Percentiles rank a stretch among this genome's conserved stretches.
Conservation (phyloP, 2,113 vertebrate species). For the Thamnophis sirtalis region DNA sequence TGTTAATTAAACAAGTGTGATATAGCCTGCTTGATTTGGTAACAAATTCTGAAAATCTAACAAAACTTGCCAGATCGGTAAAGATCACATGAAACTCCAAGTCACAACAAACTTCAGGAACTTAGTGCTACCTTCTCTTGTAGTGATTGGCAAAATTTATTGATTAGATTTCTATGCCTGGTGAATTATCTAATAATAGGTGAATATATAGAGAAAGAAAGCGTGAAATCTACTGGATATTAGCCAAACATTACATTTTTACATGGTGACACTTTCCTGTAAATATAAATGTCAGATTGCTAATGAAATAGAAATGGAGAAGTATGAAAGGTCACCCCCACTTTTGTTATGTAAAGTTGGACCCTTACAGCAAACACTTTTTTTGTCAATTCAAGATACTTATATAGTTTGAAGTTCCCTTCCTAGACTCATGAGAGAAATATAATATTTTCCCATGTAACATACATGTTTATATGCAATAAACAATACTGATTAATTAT, state of each 20-base stretch:
- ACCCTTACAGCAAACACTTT: too few species aligned
- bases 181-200: neutral
- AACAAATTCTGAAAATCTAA: neutral
- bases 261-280: neutral
- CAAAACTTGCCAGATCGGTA: neutral
- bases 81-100: neutral
- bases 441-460: neutral
- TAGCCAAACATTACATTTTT: neutral
- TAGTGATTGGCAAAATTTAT: neutral
- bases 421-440: neutral
- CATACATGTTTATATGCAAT: too few species aligned
- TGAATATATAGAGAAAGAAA: neutral
- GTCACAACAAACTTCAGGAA: neutral
- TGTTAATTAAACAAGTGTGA: neutral
- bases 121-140: rapidly evolving
- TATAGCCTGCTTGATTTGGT: neutral
- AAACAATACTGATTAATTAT: too few species aligned
- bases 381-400: neutral
- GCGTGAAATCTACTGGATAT: neutral
- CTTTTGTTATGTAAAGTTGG: neutral
- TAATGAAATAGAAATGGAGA: neutral
- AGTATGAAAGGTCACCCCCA: neutral
- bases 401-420: too few species aligned
- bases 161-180: neutral
- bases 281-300: neutral